Percentiles rank a stretch among this genome's conserved stretches.
phyloP scores from a whole-genome alignment of 1,140 invertebrate genomes.

The Catajapyx aquilonaris region DNA sequence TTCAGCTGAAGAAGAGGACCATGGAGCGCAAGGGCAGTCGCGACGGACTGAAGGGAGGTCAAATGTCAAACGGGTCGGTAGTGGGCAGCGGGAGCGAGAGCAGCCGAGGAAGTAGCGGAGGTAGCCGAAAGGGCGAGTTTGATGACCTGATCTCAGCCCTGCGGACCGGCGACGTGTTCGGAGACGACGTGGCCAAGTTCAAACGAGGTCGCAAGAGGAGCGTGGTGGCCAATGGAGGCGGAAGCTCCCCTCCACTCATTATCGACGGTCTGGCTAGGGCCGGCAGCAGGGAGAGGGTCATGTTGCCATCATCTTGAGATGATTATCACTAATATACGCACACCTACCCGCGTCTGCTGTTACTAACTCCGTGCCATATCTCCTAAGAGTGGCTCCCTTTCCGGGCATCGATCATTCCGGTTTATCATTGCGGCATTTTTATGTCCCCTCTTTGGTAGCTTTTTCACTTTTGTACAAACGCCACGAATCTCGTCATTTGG shows the following conservation, averaged over 20 bases:
- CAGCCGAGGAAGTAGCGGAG: conserved; percentile 11
- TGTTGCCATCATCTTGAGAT: too few relatives aligned
- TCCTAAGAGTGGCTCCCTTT: too few relatives aligned
- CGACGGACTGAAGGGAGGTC: conserved; percentile 36
- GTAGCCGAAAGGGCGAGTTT: conserved; percentile 67
- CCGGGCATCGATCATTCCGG: too few relatives aligned
- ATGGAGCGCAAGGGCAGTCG: conserved; percentile 61
- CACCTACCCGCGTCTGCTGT: too few relatives aligned
- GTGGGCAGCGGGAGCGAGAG: conserved; percentile 21
- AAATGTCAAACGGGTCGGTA: conserved; percentile 17
- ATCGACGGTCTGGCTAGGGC: conserved; percentile 36
- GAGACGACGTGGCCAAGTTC: conserved; percentile 86
- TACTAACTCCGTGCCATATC: too few relatives aligned
- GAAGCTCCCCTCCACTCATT: conserved; percentile 34
- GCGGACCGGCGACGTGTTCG: conserved; percentile 89
- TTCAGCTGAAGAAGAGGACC: conserved; percentile 58
- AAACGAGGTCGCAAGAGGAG: conserved; percentile 48
- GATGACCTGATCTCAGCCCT: conserved; percentile 92
- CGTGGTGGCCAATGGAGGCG: conserved; percentile 31
- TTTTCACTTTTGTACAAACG: too few relatives aligned
- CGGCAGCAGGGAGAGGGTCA: conserved; percentile 41
- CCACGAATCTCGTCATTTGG: too few relatives aligned
- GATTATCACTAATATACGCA: too few relatives aligned
- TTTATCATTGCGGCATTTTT: too few relatives aligned
- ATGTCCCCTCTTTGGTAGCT: too few relatives aligned